Percentiles rank a stretch among this genome's conserved stretches.
These are phyloP conservation scores for Corynorhinus townsendii DNA, from an alignment of 2,113 vertebrate species.

Conservation along the genomic window DNA sequence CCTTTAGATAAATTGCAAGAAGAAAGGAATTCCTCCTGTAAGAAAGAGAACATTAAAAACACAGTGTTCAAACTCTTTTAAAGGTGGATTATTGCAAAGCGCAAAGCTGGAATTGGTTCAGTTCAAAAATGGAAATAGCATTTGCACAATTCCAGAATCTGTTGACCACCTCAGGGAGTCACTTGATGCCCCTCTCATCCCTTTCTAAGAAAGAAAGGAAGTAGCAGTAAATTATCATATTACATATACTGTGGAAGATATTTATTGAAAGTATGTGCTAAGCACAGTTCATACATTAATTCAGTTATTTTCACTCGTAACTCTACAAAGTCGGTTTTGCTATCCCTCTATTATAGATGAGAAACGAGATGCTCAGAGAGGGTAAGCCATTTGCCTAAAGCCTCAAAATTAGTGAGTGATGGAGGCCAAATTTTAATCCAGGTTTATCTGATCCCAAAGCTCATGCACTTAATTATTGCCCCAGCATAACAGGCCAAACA, in stretches of 20 bases:
- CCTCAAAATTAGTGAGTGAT: not conserved
- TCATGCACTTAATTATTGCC: not conserved
- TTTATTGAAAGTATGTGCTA: not conserved
- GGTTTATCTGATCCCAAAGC: not conserved
- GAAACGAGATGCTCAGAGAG: not conserved
- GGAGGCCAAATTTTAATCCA: not conserved
- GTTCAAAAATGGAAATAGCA: not conserved
- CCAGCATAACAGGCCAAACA: not conserved
- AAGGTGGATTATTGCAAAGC: not conserved
- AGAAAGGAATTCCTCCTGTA: not conserved
- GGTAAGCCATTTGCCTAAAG: not conserved
- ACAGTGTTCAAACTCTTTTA: not conserved
- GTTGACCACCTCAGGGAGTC: not conserved
- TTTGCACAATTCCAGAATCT: not conserved
- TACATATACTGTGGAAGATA: not conserved
- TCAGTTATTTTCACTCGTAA: not conserved
- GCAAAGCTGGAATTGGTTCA: not conserved
- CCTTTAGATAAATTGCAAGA: constrained; percentile 9
- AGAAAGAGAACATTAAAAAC: not conserved
- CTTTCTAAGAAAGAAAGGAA: not conserved
- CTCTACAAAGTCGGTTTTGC: not conserved
- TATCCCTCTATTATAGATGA: not conserved
- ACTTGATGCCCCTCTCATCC: not conserved
- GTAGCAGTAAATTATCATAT: not conserved
- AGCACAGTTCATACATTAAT: not conserved